phyloP scores from a whole-genome alignment of 2,888 invertebrate genomes.

The Drosophila paramelanica region DNA sequence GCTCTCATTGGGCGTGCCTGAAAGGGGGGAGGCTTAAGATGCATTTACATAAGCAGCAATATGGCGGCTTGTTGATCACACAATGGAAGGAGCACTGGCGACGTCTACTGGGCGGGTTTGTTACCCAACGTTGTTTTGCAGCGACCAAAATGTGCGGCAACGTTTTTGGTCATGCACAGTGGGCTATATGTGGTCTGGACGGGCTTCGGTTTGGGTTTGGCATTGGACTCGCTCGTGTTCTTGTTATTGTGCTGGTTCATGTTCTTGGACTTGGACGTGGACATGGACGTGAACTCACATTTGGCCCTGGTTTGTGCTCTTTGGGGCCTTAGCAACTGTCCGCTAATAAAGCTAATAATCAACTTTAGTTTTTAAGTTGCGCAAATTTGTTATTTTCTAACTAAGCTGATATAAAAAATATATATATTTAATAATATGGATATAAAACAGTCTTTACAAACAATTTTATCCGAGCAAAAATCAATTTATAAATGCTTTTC shows the following conservation, averaged over 20 bases:
- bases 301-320: neutral
- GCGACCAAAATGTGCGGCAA: constrained; percentile 83
- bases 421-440: too few species aligned
- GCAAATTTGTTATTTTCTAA: neutral
- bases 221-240: constrained; percentile 34
- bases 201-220: constrained; percentile 33
- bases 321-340: neutral
- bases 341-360: neutral
- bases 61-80: constrained; percentile 65
- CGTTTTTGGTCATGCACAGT: constrained; percentile 81
- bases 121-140: constrained; percentile 71
- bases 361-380: neutral
- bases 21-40: constrained; percentile 27
- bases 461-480: too few species aligned
- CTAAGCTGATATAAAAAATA: neutral
- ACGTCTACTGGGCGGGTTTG: constrained; percentile 26
- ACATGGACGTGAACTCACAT: constrained; percentile 10
- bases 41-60: constrained; percentile 71
- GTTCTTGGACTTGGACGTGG: constrained; percentile 9
- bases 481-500: too few species aligned
- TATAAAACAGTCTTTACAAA: too few species aligned
- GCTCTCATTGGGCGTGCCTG: constrained; percentile 46
- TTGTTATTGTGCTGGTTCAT: constrained; percentile 10
- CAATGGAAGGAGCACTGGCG: constrained; percentile 2
- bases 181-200: constrained; percentile 73